Evolutionary conservation across 2,113 vertebrate genomes (phyloP).

Genomic region (Genyomyrus donnyi): DNA sequence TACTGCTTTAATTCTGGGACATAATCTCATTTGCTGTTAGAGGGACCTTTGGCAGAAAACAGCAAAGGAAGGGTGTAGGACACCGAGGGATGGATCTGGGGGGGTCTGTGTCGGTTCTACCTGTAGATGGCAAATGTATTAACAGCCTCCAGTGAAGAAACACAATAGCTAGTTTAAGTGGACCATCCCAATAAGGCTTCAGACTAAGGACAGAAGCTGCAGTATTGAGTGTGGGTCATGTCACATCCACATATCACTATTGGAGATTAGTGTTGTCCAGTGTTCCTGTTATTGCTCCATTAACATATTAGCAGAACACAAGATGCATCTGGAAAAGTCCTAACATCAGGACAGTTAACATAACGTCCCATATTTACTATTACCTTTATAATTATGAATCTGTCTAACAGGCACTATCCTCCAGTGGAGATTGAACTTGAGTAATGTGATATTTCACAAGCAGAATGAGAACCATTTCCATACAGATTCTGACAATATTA

Average conservation of each 20-base stretch:
- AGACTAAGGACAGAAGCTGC: not conserved
- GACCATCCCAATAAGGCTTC: not conserved
- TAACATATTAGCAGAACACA: not conserved
- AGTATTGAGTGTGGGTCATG: not conserved
- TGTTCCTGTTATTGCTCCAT: not conserved
- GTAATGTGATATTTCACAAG: not conserved
- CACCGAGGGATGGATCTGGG: not conserved
- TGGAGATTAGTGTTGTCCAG: not conserved
- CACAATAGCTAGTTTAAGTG: not conserved
- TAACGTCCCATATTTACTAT: not conserved
- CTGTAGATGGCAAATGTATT: not conserved
- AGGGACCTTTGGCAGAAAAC: conserved; percentile 46
- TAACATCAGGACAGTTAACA: not conserved
- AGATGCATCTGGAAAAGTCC: not conserved
- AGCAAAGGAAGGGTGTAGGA: conserved; percentile 22
- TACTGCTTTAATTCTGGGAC: conserved; percentile 67
- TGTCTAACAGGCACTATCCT: not conserved
- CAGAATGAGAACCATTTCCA: not conserved
- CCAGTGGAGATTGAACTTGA: not conserved
- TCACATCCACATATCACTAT: not conserved
- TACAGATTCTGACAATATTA: not conserved
- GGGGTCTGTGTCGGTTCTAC: not conserved
- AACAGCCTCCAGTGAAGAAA: not conserved
- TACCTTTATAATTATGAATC: not conserved
- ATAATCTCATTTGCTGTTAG: conserved; percentile 59